Evolutionary conservation across 1,140 invertebrate genomes (phyloP), one percentile per base, ranked within the genome.

Genomic region (Camponotus floridanus): DNA sequence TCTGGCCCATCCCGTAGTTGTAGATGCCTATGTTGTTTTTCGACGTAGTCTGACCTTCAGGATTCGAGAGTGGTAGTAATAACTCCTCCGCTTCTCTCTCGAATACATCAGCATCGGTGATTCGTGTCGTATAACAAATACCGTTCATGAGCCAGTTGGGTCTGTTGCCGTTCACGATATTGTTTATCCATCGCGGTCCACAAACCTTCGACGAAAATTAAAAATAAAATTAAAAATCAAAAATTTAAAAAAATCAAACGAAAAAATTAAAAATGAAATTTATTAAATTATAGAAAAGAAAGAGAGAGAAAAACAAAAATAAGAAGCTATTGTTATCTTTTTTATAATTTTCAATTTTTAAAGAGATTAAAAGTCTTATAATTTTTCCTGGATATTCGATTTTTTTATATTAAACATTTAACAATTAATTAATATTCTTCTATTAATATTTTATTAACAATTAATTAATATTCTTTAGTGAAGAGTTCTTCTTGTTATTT

Each of bases 121-220:
- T 59, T 33, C 42, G 9, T 5, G 93, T 91, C 89, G 93, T 94
- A 39, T 95, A 95, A 84, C 95, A 96, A 33, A 95, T 92, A 1
- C 95, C 95, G 71, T 95, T 94, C 93, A 95, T 91, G 51, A 57
- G 90, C 67, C 71, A 87, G 18, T 85, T 64, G 9, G 64, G 61
- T 31, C 7, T 18, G 6, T 65, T 79, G 0, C 26, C 13, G 31
- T 70, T 65, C 36, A 78, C 57, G 1, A 79, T 68, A 36, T 73
- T 86, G 62, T 81, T 88, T 61, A 85, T 92, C 92, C 91, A 93
- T 42, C 91, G 74, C 45, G 92, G 93, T 15, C 86, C 92, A 21
- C 93, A 93, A 51, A 94, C 87, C 93, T 94, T n/a, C 51, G n/a
- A 87, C 4, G 11, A 15, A 81, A 55, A 0, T 21, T 26, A 26